Evolutionary conservation across 1,140 invertebrate species (phyloP).

Genomic region (Ceratoteleas bidentatus): DNA sequence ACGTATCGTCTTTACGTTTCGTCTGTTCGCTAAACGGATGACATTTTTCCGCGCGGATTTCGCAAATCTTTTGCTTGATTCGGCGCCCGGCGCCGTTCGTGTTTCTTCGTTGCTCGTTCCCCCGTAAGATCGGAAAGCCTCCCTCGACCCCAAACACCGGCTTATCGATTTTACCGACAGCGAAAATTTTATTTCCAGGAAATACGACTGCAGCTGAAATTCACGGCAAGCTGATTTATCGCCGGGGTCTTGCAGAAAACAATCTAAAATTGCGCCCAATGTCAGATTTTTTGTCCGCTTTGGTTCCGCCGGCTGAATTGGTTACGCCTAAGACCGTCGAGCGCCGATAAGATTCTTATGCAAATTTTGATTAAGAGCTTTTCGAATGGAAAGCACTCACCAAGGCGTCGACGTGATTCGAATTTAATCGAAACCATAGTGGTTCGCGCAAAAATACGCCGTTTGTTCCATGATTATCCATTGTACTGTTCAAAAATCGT

Average conservation of each 20-base stretch:
- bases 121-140: slow-evolving; percentile 51
- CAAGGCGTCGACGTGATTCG: too few relatives aligned
- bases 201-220: slow-evolving; percentile 61
- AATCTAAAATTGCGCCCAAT: slow-evolving; percentile 40
- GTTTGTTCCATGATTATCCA: too few relatives aligned
- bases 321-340: slow-evolving; percentile 8
- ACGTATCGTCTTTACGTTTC: slow-evolving; percentile 19
- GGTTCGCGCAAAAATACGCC: too few relatives aligned
- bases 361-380: not conserved
- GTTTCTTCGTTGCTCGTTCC: slow-evolving; percentile 27
- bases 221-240: slow-evolving; percentile 59
- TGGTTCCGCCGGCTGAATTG: slow-evolving; percentile 1
- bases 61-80: not conserved
- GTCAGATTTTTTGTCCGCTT: slow-evolving; percentile 12
- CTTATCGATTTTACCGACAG: slow-evolving; percentile 60
- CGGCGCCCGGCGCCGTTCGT: too few relatives aligned
- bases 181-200: slow-evolving; percentile 56
- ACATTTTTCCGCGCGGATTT: slow-evolving; percentile 22
- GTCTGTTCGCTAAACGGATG: slow-evolving; percentile 8
- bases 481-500: too few relatives aligned
- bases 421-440: too few relatives aligned
- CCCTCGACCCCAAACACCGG: slow-evolving; percentile 41
- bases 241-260: slow-evolving; percentile 39
- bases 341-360: slow-evolving; percentile 10
- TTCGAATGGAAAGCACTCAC: too few relatives aligned